Base-by-base conservation (phyloP, 2,797 vertebrate genomes). In the Oreortyx pictus region DNA sequence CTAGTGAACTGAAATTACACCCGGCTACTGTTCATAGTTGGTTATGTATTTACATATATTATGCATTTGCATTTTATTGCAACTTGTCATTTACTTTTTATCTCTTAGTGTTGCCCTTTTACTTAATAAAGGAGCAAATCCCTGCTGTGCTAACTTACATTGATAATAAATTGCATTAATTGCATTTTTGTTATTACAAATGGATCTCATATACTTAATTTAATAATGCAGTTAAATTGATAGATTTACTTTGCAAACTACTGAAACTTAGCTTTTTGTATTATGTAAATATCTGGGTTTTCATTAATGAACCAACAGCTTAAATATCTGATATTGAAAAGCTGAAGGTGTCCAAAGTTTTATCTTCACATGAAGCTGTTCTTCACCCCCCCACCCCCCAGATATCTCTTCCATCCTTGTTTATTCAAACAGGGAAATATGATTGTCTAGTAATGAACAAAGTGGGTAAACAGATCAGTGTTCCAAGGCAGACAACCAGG, bases 71-170 rank as follows among this genome's bases (percentile, higher is more conserved):
- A 25, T 74, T 82, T 68, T 74, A 41, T 47, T 78, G 62, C 71
- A 49, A 41, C 43, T 82, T 46, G 29, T 35, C 14, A 6, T 78
- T 71, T 61, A 50, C 18, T 50, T 57, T 85, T 56, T 24, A 41
- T n/a, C 74, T 60, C 37, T 65, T n/a, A 33, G 20, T 29, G 11
- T 35, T 61, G 35, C 37, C 25, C 52, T 70, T 88, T 67, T 64
- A 65, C 67, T 50, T 41, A 52, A 19, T 46, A 78, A 44, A 46
- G 35, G 15, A 70, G 50, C 31, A 70, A 49, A 41, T 61, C 57
- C 41, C 49, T 29, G 15, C 23, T 0, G 1, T 3, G 1, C 10
- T 22, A 35, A 13, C 20, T 35, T 56, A 8, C 29, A 56, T 4
- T 6, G n/a, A 5, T 62, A 76, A 68, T 4, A 29, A 75, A 47